phyloP scores from a whole-genome alignment of 2,113 vertebrate genomes.

The Gymnogyps californianus region DNA sequence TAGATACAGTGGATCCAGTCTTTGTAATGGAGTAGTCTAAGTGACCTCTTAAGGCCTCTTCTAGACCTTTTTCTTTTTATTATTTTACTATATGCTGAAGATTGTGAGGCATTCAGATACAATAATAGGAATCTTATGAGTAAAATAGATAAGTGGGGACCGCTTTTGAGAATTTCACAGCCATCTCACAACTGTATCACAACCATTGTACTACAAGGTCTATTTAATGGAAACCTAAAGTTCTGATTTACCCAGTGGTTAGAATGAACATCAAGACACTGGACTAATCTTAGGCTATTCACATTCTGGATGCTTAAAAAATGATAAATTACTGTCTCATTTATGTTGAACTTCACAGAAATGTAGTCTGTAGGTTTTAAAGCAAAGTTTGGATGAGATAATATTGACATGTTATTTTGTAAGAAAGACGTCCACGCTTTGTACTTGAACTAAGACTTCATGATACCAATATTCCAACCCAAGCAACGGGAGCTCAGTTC shows the following conservation, averaged over 20 bases:
- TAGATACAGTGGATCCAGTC: not conserved
- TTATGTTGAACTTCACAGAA: not conserved
- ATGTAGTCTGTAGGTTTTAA: not conserved
- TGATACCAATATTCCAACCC: not conserved
- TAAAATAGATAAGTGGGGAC: not conserved
- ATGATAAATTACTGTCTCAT: not conserved
- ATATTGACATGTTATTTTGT: not conserved
- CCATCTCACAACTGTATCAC: not conserved
- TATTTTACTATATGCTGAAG: not conserved
- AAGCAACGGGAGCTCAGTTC: not conserved
- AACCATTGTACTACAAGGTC: not conserved
- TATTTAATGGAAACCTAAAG: not conserved
- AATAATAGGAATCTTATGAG: not conserved
- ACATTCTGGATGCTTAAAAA: not conserved
- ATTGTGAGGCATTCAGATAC: not conserved
- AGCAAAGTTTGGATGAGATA: not conserved
- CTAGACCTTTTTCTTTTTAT: not conserved
- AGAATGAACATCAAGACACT: not conserved
- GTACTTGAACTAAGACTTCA: not conserved
- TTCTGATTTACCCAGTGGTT: not conserved
- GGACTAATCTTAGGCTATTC: not conserved
- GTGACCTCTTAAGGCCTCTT: not conserved
- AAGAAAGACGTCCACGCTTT: not conserved
- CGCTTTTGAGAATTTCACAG: not conserved
- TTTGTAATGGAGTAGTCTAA: not conserved